Evolutionary conservation across 2,888 invertebrate genomes (phyloP).

Genomic region (Hirtodrosophila cameraria): DNA sequence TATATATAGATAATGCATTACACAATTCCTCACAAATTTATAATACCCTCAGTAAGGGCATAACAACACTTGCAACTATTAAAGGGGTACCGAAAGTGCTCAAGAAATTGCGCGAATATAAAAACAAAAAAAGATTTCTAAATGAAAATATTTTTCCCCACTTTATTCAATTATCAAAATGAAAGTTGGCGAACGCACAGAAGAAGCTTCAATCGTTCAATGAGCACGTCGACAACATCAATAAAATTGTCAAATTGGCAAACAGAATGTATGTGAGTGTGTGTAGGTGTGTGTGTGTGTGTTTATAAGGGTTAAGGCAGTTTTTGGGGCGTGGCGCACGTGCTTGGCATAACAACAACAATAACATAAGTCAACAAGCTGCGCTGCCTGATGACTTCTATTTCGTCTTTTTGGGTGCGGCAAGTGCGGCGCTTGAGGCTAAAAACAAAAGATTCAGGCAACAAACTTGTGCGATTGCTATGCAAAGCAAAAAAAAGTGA

Average conservation of each 20-base stretch:
- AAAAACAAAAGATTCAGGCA: conserved; percentile 37
- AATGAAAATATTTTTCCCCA: conserved; percentile 55
- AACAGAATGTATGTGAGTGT: too few relatives aligned
- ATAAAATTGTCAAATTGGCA: conserved; percentile 77
- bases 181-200: conserved; percentile 54
- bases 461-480: conserved; percentile 22
- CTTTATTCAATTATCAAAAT: conserved; percentile 68
- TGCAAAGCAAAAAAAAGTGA: conserved; percentile 33
- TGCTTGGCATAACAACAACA: conserved; percentile 43
- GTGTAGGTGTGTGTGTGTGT: too few relatives aligned
- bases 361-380: conserved; percentile 29
- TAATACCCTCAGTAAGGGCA: too few relatives aligned
- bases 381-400: background rate
- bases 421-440: conserved; percentile 25
- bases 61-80: background rate
- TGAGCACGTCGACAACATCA: conserved; percentile 67
- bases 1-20: too few relatives aligned
- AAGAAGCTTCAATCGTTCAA: conserved; percentile 41
- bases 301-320: conserved; percentile 45
- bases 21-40: too few relatives aligned
- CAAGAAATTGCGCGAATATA: conserved; percentile 37
- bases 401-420: background rate
- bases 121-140: conserved; percentile 50
- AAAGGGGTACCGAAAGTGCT: conserved; percentile 53
- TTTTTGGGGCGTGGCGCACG: conserved; percentile 54